These are phyloP conservation scores for Colossoma macropomum DNA, from an alignment of 2,113 vertebrate genomes.

Conservation along the genomic window DNA sequence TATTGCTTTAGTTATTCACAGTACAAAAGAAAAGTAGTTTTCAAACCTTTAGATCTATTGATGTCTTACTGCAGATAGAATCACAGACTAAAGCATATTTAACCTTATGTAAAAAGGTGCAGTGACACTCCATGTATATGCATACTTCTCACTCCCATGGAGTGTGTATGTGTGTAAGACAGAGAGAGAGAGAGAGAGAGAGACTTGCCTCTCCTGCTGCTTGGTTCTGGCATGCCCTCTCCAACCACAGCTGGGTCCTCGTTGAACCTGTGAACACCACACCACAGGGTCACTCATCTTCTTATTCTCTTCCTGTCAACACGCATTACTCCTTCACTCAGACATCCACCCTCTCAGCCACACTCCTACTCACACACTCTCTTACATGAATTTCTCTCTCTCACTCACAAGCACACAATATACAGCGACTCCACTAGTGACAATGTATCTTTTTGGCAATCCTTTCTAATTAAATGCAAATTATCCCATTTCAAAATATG, in stretches of 20 bases:
- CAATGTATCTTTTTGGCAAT: too few relatives aligned
- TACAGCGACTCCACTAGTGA: background rate
- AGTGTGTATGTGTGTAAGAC: background rate
- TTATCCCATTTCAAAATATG: too few relatives aligned
- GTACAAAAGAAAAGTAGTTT: too few relatives aligned
- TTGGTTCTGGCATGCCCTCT: constrained; percentile 66
- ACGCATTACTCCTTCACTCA: background rate
- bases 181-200: background rate
- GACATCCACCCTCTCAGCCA: background rate
- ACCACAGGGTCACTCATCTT: constrained; percentile 48
- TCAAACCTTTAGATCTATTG: too few relatives aligned
- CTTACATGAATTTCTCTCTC: background rate
- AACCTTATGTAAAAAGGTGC: too few relatives aligned
- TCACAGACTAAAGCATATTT: too few relatives aligned
- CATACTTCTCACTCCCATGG: background rate
- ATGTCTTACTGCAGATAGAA: too few relatives aligned
- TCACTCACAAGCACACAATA: constrained; percentile 58
- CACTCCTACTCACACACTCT: background rate
- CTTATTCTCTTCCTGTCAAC: constrained; percentile 37
- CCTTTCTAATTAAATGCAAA: too few relatives aligned
- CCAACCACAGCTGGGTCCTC: constrained; percentile 71
- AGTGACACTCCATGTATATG: too few relatives aligned
- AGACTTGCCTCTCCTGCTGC: constrained; percentile 75
- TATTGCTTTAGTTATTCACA: too few relatives aligned
- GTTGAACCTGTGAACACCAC: constrained; percentile 82